phyloP scores from a whole-genome alignment of 2,113 vertebrate genomes.

The Gulo gulo region DNA sequence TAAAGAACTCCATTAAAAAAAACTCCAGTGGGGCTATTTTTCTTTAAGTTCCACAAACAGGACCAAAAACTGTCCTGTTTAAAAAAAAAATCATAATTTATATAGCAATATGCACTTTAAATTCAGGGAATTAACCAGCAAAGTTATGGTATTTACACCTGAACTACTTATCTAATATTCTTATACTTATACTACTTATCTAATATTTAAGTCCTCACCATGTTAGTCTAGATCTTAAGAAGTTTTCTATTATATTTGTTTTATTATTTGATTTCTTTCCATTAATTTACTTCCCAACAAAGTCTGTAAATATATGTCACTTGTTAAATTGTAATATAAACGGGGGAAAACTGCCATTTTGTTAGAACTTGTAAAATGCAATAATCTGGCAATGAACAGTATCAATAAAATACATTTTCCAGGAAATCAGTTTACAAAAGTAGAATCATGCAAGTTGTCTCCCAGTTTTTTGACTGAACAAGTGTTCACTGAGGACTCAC shows the following conservation, averaged over 20 bases:
- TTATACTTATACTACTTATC: not conserved
- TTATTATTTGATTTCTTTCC: conserved; percentile 5
- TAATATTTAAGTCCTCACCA: not conserved
- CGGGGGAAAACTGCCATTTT: not conserved
- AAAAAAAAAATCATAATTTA: not conserved
- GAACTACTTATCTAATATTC: not conserved
- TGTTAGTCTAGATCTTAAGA: not conserved
- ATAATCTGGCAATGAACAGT: not conserved
- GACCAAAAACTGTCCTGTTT: not conserved
- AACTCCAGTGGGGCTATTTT: not conserved
- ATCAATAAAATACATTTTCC: not conserved
- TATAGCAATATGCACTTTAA: not conserved
- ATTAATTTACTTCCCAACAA: conserved; percentile 1
- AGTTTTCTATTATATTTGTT: not conserved
- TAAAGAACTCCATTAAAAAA: not conserved
- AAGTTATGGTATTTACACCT: not conserved
- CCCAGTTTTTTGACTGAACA: not conserved
- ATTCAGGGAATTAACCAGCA: not conserved
- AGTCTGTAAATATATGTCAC: not conserved
- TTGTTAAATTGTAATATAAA: conserved; percentile 4
- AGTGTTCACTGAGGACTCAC: not conserved
- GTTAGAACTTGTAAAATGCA: not conserved
- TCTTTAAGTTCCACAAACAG: not conserved
- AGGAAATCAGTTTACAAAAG: conserved; percentile 27
- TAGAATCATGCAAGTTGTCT: not conserved